Evolutionary conservation across 2,113 vertebrate species (phyloP).

Genomic region (Calypte anna): DNA sequence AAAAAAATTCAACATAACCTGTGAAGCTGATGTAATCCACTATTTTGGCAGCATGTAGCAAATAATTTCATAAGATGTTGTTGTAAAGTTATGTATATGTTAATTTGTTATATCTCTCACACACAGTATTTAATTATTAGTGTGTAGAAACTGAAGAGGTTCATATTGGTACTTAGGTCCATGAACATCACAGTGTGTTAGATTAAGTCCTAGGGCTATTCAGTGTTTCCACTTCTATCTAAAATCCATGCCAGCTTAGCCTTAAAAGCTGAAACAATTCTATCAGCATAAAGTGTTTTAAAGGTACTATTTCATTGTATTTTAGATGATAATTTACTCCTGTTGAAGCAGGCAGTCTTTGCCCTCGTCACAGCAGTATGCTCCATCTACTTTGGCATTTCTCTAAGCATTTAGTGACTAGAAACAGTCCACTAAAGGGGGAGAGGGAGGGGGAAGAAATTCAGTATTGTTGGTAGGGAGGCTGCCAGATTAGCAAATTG

Average conservation of each 20-base stretch:
- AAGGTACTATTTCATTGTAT: not conserved
- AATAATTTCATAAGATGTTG: not conserved
- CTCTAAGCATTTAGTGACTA: not conserved
- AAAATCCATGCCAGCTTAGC: not conserved
- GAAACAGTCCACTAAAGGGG: not conserved
- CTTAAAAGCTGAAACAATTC: not conserved
- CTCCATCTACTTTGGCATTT: not conserved
- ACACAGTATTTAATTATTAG: not conserved
- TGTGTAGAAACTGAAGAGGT: not conserved
- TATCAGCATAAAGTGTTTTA: not conserved
- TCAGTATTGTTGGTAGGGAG: not conserved
- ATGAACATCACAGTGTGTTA: not conserved
- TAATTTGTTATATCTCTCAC: not conserved
- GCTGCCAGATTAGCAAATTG: not conserved
- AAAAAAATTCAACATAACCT: not conserved
- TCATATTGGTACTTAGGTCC: not conserved
- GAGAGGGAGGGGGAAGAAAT: not conserved
- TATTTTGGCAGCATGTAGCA: not conserved
- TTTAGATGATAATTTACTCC: not conserved
- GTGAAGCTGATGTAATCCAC: not conserved
- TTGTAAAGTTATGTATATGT: not conserved
- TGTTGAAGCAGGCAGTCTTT: not conserved
- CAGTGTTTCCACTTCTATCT: not conserved
- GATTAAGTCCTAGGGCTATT: not conserved
- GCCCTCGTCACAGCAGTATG: not conserved